Conservation (phyloP, 2,797 vertebrate genomes). For the Falco novaeseelandiae region DNA sequence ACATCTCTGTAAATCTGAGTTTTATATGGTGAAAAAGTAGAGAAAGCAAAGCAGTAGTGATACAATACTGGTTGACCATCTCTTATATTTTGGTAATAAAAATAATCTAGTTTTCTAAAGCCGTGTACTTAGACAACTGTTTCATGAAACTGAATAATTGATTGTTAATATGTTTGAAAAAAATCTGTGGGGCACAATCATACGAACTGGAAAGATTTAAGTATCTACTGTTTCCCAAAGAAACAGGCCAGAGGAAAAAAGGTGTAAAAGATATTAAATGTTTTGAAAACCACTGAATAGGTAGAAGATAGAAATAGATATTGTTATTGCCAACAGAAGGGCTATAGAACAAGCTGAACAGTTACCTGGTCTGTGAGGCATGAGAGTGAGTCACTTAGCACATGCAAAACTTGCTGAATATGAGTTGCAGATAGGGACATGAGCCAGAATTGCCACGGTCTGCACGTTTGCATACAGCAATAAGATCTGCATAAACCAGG, state of each 20-base stretch:
- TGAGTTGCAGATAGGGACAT: neutral
- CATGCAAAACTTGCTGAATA: neutral
- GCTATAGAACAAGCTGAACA: neutral
- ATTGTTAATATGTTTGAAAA: neutral
- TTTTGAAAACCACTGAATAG: neutral
- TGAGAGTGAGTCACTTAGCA: neutral
- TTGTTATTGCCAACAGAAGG: neutral
- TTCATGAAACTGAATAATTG: neutral
- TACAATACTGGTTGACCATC: neutral
- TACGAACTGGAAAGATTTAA: neutral
- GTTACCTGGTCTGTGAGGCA: neutral
- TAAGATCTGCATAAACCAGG: neutral
- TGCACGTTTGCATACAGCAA: neutral
- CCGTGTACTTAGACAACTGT: neutral
- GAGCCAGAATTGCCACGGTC: neutral
- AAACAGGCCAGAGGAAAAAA: neutral
- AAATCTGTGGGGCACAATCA: neutral
- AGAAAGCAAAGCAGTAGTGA: neutral
- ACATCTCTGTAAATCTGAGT: neutral
- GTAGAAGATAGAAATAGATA: neutral
- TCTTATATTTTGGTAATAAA: neutral
- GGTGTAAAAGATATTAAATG: neutral
- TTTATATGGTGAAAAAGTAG: neutral
- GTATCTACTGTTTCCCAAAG: neutral
- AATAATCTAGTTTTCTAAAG: neutral